phyloP scores from a whole-genome alignment of 2,113 vertebrate genomes.

The Lota lota region DNA sequence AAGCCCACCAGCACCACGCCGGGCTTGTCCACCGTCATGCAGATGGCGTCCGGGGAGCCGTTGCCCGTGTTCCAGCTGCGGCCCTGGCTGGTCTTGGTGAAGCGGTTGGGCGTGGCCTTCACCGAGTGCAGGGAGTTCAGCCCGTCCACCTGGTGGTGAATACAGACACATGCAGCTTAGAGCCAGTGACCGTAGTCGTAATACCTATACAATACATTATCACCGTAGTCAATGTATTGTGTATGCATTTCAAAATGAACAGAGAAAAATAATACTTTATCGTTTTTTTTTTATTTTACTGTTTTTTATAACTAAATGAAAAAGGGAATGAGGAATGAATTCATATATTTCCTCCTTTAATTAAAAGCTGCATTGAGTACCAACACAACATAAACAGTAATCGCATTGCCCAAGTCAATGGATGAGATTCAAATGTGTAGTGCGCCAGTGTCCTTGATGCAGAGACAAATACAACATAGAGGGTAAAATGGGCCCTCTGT shows the following conservation, averaged over 20 bases:
- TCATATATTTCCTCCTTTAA: too few species aligned
- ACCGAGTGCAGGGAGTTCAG: slow-evolving; percentile 94
- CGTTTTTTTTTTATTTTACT: too few species aligned
- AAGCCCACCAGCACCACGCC: slow-evolving; percentile 95
- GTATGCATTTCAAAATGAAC: too few species aligned
- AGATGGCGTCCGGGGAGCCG: slow-evolving; percentile 97
- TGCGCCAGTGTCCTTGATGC: slow-evolving; percentile 1
- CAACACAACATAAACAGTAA: neutral
- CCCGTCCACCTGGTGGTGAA: slow-evolving; percentile 81
- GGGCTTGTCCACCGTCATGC: slow-evolving; percentile 93
- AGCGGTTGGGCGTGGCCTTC: slow-evolving; percentile 92
- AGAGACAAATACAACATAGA: neutral
- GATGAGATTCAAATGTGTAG: neutral
- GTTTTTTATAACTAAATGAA: too few species aligned
- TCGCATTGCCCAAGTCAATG: neutral
- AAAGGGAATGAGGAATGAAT: too few species aligned
- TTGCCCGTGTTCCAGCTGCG: slow-evolving; percentile 99
- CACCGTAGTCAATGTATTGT: too few species aligned
- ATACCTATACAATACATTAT: too few species aligned
- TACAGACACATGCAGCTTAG: neutral
- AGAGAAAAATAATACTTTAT: too few species aligned
- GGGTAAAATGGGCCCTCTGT: neutral
- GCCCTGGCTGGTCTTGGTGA: slow-evolving; percentile 97
- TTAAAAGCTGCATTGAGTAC: too few species aligned
- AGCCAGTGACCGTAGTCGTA: too few species aligned